phyloP scores from a whole-genome alignment of 2,113 vertebrate genomes.

The Lepidothrix coronata region DNA sequence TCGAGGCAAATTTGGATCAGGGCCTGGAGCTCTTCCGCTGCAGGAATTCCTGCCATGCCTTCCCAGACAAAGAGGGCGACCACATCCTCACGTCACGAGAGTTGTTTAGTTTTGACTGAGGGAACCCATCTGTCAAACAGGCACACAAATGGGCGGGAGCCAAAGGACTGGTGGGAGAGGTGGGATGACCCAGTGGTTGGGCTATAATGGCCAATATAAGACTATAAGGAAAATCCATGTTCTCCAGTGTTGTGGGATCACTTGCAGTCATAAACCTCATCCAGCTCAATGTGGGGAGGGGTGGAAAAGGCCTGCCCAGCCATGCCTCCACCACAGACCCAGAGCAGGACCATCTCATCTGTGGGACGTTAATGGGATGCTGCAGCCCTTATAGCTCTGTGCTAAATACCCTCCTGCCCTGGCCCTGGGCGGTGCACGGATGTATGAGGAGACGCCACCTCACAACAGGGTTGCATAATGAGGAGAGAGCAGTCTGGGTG shows the following conservation, averaged over 20 bases:
- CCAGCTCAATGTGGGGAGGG: neutral
- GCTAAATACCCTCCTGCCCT: neutral
- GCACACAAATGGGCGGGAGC: neutral
- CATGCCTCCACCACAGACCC: neutral
- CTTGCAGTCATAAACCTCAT: too few species aligned
- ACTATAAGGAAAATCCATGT: neutral
- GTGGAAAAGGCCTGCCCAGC: neutral
- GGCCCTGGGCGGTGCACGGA: neutral
- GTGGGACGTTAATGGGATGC: neutral
- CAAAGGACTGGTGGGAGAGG: neutral
- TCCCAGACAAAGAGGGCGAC: neutral
- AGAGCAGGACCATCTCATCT: neutral
- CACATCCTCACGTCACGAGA: neutral
- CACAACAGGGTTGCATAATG: neutral
- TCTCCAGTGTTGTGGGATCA: neutral
- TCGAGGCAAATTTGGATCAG: neutral
- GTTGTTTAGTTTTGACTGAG: neutral
- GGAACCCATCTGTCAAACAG: neutral
- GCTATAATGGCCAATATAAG: rapidly evolving
- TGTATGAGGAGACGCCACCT: neutral
- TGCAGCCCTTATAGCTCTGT: neutral
- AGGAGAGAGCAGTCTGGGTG: rapidly evolving
- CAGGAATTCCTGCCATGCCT: neutral
- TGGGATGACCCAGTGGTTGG: neutral
- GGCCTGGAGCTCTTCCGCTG: neutral